These are phyloP conservation scores for Oryzias sinensis DNA, from an alignment of 2,797 vertebrate genomes.

Conservation along the genomic window DNA sequence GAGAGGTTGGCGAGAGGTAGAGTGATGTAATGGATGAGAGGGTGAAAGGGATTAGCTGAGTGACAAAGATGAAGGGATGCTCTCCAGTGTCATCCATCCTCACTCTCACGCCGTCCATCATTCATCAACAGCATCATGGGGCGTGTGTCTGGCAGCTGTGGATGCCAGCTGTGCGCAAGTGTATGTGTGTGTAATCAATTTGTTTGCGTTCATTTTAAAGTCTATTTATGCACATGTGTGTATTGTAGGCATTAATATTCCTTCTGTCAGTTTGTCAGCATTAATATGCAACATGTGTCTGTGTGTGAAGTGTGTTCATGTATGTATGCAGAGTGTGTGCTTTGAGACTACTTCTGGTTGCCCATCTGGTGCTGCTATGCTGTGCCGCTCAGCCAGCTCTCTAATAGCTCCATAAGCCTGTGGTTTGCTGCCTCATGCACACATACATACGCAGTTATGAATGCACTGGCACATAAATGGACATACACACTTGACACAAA, in stretches of 20 bases:
- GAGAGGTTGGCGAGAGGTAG: conserved; percentile 40
- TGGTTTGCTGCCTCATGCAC: conserved; percentile 77
- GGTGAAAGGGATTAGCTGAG: conserved; percentile 64
- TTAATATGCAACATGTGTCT: conserved; percentile 57
- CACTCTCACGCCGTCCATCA: conserved; percentile 60
- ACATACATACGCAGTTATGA: conserved; percentile 50
- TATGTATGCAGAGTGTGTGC: conserved; percentile 24
- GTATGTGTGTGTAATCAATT: conserved; percentile 62
- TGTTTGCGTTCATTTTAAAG: conserved; percentile 69
- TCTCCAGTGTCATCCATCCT: conserved; percentile 62
- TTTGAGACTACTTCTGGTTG: conserved; percentile 61
- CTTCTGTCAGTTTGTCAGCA: conserved; percentile 58
- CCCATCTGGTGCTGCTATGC: conserved; percentile 80
- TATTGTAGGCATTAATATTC: conserved; percentile 64
- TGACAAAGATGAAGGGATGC: conserved; percentile 73
- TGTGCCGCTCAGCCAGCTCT: conserved; percentile 71
- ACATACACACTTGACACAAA: conserved; percentile 27
- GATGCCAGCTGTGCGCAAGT: conserved; percentile 56
- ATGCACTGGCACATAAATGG: conserved; percentile 47
- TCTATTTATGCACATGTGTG: conserved; percentile 62
- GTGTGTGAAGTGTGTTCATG: conserved; percentile 40
- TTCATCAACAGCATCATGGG: conserved; percentile 35
- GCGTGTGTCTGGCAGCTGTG: conserved; percentile 47
- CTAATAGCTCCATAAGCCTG: conserved; percentile 83
- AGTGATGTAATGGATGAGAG: conserved; percentile 67